Base-by-base conservation (phyloP, 2,113 vertebrate genomes). In the Motacilla tschutschensis region DNA sequence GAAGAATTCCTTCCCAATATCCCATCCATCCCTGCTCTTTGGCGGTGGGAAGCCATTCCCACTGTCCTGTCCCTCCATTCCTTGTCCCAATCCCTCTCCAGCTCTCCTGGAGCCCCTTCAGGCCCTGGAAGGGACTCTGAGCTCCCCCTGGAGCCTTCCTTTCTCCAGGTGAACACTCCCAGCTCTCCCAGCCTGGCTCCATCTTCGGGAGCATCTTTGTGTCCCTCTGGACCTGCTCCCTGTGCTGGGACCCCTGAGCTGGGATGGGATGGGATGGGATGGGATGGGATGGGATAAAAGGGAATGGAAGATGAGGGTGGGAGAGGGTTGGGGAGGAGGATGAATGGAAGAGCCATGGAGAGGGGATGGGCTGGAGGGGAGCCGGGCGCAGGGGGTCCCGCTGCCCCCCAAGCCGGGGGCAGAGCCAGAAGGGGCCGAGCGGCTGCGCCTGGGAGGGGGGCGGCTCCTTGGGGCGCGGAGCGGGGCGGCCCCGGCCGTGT, bases 51-150 rank as follows among this genome's bases (percentile, higher is more conserved):
- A 82, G 12, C 54, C 54, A 40, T 54, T 69, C 72, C 40, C 54
- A 33, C 6, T 33, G 55, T 84, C 55, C 72, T 62, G 33, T 31
- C 33, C 0, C 24, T 40, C 54, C 33, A 25, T 20, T 0, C 40
- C 6, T 47, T 14, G 6, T 46, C 46, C 54, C 10, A 0, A 16
- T n/a, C 22, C 46, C 24, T 53, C 28, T 14, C 12, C 54, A 46
- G 47, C 33, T 53, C 19, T 54, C 29, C 20, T 47, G 55, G 47
- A 76, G 29, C 29, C 3, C 24, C 63, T 76, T 69, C 7, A 31
- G 17, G 12, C 33, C 0, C 54, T 40, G 47, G 0, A 9, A 60
- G 4, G 6, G n/a, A 12, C 28, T 46, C 40, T 46, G 5, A 33
- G 54, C 0, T 54, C 8, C 54, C 24, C 29, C 33, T 62, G 40